These are phyloP conservation scores for Burhinus oedicnemus DNA, from an alignment of 2,113 vertebrate genomes.

Conservation along the genomic window DNA sequence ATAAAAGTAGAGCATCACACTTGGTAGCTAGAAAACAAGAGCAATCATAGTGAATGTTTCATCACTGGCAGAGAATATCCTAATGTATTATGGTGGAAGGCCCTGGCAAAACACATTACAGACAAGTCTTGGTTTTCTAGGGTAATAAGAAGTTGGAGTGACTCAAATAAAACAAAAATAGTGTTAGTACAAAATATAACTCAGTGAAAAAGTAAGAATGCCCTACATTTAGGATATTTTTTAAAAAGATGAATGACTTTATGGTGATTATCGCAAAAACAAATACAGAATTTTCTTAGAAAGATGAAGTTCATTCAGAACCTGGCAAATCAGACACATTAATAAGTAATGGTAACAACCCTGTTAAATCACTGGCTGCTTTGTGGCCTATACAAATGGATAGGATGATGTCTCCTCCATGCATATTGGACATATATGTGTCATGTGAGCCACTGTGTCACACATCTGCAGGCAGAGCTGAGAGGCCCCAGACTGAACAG, in stretches of 20 bases:
- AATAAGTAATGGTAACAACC: neutral
- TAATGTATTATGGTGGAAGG: neutral
- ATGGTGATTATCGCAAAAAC: neutral
- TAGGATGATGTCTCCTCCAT: neutral
- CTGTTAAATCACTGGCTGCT: neutral
- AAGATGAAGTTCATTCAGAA: neutral
- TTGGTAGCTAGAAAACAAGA: neutral
- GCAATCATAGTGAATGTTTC: neutral
- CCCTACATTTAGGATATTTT: neutral
- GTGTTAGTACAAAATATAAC: neutral
- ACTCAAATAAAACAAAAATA: neutral
- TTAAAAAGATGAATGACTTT: fast-evolving
- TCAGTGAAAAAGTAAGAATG: neutral
- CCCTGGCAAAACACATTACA: neutral
- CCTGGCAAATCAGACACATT: neutral
- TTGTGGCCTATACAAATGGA: neutral
- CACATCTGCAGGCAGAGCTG: neutral
- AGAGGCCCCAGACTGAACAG: neutral
- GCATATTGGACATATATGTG: neutral
- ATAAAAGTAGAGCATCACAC: neutral
- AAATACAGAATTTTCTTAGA: neutral
- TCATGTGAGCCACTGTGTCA: neutral
- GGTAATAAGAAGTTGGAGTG: neutral
- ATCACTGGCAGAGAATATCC: neutral
- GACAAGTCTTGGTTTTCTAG: neutral